Evolutionary conservation across 2,113 vertebrate species (phyloP).

Genomic region (Ictalurus punctatus): DNA sequence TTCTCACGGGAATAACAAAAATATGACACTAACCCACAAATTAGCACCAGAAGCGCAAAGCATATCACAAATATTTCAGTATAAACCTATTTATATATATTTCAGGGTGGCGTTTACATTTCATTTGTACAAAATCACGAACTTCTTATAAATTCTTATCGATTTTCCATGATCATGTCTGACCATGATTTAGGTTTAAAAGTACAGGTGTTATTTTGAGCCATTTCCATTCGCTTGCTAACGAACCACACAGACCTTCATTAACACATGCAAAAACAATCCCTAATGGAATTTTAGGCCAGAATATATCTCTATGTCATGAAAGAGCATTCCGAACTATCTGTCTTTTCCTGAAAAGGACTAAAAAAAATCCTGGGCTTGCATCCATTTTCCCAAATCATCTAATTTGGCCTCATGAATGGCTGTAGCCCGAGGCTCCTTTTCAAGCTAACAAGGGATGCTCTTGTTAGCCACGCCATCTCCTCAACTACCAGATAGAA

Average conservation of each 20-base stretch:
- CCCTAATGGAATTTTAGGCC: constrained; percentile 49
- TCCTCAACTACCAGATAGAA: constrained; percentile 84
- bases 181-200: too few relatives aligned
- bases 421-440: constrained; percentile 82
- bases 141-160: background rate
- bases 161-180: background rate
- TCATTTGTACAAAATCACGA: background rate
- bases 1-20: background rate
- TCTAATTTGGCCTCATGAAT: constrained; percentile 89
- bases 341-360: constrained; percentile 61
- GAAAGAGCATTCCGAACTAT: constrained; percentile 39
- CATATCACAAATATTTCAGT: background rate
- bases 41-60: background rate
- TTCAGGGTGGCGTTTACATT: background rate
- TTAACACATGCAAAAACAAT: constrained; percentile 46
- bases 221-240: background rate
- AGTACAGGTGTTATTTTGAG: background rate
- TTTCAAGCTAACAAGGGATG: constrained; percentile 84
- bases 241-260: constrained; percentile 2
- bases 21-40: background rate
- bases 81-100: background rate
- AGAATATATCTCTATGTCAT: constrained; percentile 30
- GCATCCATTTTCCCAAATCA: constrained; percentile 85
- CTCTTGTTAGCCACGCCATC: constrained; percentile 86
- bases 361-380: constrained; percentile 79